Conservation (phyloP, 23 tunicate species). For the Trididemnum miniatum region DNA sequence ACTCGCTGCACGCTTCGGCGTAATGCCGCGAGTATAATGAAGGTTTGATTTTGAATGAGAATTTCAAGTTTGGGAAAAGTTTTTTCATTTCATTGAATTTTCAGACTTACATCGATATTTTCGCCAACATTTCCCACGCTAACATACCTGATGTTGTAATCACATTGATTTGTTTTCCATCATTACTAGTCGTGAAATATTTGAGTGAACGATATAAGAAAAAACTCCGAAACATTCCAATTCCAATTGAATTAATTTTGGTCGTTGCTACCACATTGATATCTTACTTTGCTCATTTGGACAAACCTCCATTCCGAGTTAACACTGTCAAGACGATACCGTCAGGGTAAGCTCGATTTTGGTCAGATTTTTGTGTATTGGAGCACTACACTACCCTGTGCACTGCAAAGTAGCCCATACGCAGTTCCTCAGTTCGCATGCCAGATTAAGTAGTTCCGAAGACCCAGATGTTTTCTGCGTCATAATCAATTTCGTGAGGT, state of each 20-base stretch:
- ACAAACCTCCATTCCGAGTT: constrained; percentile 73
- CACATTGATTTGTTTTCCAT: constrained; percentile 54
- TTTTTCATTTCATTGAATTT: too few relatives aligned
- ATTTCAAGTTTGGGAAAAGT: too few relatives aligned
- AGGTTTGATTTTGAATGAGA: too few relatives aligned
- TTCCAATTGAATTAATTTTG: constrained; percentile 82
- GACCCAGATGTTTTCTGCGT: too few relatives aligned
- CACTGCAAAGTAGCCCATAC: too few relatives aligned
- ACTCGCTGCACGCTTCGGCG: too few relatives aligned
- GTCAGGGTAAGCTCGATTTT: constrained; percentile 58
- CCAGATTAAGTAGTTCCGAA: too few relatives aligned
- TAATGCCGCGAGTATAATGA: too few relatives aligned
- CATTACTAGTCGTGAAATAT: constrained; percentile 65
- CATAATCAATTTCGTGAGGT: too few relatives aligned
- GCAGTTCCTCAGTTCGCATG: too few relatives aligned
- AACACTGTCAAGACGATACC: constrained; percentile 91
- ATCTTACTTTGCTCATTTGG: constrained; percentile 70
- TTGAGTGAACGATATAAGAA: constrained; percentile 73
- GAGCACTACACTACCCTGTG: too few relatives aligned
- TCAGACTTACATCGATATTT: constrained; percentile 65
- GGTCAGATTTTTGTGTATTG: not conserved
- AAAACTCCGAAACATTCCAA: constrained; percentile 73
- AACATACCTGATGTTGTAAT: constrained; percentile 78
- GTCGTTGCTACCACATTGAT: constrained; percentile 67
- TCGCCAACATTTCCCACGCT: constrained; percentile 48